These are phyloP conservation scores for Sebastes schlegelii DNA, from an alignment of 2,113 vertebrate species.

Conservation along the genomic window DNA sequence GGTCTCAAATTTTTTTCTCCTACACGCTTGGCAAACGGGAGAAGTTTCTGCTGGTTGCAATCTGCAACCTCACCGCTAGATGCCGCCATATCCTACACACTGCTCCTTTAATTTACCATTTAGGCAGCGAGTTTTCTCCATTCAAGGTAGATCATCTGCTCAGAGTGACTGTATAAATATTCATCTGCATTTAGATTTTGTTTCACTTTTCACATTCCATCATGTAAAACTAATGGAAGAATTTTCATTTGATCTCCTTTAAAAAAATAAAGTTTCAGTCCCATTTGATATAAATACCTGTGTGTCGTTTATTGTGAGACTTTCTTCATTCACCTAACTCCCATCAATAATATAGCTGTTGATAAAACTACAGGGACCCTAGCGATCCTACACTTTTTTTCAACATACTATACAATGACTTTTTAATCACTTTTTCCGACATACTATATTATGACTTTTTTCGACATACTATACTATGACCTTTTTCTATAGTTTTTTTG, in stretches of 20 bases:
- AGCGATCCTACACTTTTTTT: no score
- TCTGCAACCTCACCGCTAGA: no score
- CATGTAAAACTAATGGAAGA: slow-evolving; percentile 8
- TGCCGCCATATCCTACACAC: no score
- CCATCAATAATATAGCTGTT: background rate
- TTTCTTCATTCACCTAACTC: background rate
- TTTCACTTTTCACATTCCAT: background rate
- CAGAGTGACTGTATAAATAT: slow-evolving; percentile 5
- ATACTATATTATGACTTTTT: no score
- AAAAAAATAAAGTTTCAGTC: slow-evolving; percentile 22
- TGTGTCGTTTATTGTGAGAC: background rate
- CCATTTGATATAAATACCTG: background rate
- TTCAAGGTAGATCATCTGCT: background rate
- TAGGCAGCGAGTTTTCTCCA: no score
- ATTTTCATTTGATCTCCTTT: background rate
- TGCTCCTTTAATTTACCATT: background rate
- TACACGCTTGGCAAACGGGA: no score
- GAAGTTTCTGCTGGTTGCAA: no score
- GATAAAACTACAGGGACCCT: background rate
- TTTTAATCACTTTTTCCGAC: no score
- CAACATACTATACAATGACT: no score
- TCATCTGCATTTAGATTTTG: background rate
- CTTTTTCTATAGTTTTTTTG: no score
- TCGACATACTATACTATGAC: no score
- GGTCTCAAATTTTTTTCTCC: no score